Percentiles rank a stretch among this genome's conserved stretches.
Conservation (phyloP, 2,888 invertebrate species). For the Mellilla xanthometata region DNA sequence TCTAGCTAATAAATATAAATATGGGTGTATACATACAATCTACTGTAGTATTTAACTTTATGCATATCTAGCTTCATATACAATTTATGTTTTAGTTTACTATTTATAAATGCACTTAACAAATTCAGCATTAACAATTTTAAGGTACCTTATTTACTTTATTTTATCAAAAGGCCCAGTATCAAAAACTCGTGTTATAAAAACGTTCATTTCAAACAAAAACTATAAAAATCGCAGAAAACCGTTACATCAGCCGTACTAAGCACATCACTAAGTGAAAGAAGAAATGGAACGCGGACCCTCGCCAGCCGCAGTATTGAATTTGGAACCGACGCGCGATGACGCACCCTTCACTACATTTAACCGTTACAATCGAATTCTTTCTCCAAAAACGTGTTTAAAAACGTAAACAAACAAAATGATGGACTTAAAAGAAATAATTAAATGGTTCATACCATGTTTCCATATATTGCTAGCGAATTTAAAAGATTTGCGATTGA, state of each 20-base stretch:
- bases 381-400: conserved; percentile 23
- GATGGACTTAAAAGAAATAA: conserved; percentile 77
- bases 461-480: conserved; percentile 60
- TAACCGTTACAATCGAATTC: conserved; percentile 15
- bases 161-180: too few species aligned
- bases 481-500: conserved; percentile 19
- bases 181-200: too few species aligned
- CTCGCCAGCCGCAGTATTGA: conserved; percentile 20
- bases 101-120: too few species aligned
- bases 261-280: conserved; percentile 48
- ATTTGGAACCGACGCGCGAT: conserved; percentile 38
- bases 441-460: conserved; percentile 77
- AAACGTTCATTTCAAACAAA: too few species aligned
- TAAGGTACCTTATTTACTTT: too few species aligned
- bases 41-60: too few species aligned
- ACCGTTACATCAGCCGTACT: neutral
- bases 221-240: too few species aligned
- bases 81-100: too few species aligned
- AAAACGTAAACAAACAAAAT: conserved; percentile 32
- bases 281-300: conserved; percentile 56
- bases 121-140: too few species aligned
- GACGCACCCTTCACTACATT: conserved; percentile 39
- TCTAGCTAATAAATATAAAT: too few species aligned
- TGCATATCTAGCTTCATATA: too few species aligned
- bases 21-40: too few species aligned